Conservation (phyloP, 2,113 vertebrate species). For the Colaptes auratus region DNA sequence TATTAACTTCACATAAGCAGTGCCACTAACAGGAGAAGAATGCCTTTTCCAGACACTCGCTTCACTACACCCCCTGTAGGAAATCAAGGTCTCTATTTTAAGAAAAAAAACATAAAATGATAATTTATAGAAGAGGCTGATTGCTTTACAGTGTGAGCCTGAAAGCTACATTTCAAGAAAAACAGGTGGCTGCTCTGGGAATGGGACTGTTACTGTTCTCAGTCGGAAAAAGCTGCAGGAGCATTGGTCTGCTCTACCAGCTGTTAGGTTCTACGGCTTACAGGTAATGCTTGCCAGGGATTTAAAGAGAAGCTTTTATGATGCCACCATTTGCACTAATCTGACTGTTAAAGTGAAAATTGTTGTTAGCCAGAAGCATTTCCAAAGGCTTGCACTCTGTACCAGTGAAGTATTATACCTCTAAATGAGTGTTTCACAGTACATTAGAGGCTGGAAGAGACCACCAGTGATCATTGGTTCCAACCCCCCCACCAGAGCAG, state of each 20-base stretch:
- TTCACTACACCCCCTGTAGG: not conserved
- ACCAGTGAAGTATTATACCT: not conserved
- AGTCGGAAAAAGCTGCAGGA: not conserved
- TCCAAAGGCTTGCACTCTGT: not conserved
- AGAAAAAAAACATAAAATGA: not conserved
- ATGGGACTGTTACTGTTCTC: not conserved
- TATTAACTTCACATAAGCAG: not conserved
- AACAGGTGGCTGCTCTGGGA: not conserved
- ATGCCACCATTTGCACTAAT: not conserved
- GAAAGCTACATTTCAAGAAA: slow-evolving; percentile 17
- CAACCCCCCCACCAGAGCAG: too few species aligned
- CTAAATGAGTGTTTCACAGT: not conserved
- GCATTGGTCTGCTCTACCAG: not conserved
- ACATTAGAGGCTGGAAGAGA: too few species aligned
- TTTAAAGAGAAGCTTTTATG: not conserved
- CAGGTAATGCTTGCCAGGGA: not conserved
- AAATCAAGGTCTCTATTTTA: not conserved
- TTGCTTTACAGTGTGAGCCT: slow-evolving; percentile 43
- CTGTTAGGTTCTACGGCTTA: not conserved
- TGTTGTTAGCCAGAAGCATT: not conserved
- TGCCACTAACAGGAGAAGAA: not conserved
- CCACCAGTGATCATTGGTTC: too few species aligned
- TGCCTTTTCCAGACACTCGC: slow-evolving; percentile 38
- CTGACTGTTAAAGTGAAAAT: not conserved
- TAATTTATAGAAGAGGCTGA: slow-evolving; percentile 30